Evolutionary conservation across 2,888 invertebrate species (phyloP), one percentile per base, ranked within the genome.

Genomic region (Macroteleia sp.): DNA sequence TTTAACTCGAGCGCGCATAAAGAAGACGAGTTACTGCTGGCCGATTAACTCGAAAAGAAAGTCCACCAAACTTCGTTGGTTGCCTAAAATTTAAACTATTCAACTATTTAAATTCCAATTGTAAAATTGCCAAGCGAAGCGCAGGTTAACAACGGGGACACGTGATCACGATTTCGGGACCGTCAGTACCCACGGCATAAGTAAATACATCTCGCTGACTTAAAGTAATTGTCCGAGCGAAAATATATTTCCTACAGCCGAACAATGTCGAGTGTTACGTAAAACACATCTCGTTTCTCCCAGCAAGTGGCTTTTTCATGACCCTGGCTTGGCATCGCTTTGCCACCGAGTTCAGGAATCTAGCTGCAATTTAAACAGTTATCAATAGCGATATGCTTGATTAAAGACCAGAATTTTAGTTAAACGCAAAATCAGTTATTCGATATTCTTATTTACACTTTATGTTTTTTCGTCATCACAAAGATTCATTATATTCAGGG

Each of bases 41-140:
- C 3, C 32, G 52, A 52, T 50, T 64, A 50, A 32, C 64, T 48
- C 22, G 32, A 54, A 66, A 67, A 34, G 67, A 67, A 67, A 67
- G 67, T 56, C 46, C 19, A 36, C 42, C 66, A 46, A 67, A 52
- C 64, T 42, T 22, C 12, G 20, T 36, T 30, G 67, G n/a, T n/a
- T n/a, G n/a, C 67, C 67, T 67, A 56, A 67, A 67, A 56, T 56
- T 56, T 16, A 28, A 67, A 46, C 56, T 67, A 48, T 67, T 67
- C 67, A 56, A 48, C 56, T 48, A 56, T 67, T 46, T 56, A 56
- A 36, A 56, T 67, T 39, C 39, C 56, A 39, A 36, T 14, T 34
- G 67, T 46, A 56, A 56, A 36, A 66, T 14, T 66, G 46, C 54
- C 36, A 44, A 34, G 32, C 52, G 19, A 61, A 17, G n/a, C n/a